These are phyloP conservation scores for Zaprionus kolodkinae DNA, from an alignment of 1,140 invertebrate genomes.

Conservation along the genomic window DNA sequence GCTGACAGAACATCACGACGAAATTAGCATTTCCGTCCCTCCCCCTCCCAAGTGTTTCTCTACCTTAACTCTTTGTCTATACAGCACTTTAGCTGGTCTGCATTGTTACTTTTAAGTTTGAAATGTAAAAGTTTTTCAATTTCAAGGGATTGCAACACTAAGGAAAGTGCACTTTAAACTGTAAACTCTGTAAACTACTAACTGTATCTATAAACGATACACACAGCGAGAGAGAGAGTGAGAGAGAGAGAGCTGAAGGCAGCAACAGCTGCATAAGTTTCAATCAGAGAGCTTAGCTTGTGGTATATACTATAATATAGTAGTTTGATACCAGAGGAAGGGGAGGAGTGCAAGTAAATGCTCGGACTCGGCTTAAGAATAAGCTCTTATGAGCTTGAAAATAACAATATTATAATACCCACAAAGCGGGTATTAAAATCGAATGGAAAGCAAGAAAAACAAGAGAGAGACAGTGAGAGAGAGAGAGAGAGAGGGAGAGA, in stretches of 20 bases:
- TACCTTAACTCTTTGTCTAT: background rate
- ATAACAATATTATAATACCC: slow-evolving; percentile 5
- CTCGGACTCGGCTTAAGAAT: background rate
- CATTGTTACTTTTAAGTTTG: background rate
- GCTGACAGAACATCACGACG: background rate
- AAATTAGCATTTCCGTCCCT: background rate
- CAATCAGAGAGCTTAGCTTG: background rate
- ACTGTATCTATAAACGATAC: background rate
- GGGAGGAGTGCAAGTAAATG: no score
- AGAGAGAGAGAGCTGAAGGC: background rate
- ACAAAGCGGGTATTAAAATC: slow-evolving; percentile 3
- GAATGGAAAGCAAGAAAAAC: background rate
- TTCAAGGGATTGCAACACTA: background rate
- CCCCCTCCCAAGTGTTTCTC: background rate
- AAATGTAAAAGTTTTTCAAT: slow-evolving; percentile 1
- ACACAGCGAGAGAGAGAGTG: no score
- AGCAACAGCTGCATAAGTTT: slow-evolving; percentile 2
- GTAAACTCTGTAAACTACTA: background rate
- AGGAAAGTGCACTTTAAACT: background rate
- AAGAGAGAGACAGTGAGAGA: background rate
- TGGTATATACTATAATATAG: background rate
- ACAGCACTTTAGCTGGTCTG: background rate
- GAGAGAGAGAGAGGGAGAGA: background rate
- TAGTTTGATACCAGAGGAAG: background rate
- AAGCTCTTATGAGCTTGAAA: background rate